Conservation (phyloP, 2,797 vertebrate species). For the Serranus cabrilla region DNA sequence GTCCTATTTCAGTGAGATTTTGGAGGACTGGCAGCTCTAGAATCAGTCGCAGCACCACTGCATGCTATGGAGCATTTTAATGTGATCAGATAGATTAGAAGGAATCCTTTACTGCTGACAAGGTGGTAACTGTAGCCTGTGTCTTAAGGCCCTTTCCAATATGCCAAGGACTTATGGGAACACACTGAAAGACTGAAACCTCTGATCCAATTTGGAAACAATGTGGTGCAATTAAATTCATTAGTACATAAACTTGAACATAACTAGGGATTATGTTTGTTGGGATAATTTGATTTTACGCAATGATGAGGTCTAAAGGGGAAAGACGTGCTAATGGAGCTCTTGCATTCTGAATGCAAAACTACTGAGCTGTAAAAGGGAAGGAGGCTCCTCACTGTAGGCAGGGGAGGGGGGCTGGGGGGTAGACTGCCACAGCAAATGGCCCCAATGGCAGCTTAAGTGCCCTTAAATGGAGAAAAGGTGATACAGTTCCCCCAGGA, state of each 20-base stretch:
- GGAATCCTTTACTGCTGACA: constrained; percentile 79
- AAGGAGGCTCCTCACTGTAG: not conserved
- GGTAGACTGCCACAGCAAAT: too few species aligned
- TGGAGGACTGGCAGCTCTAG: constrained; percentile 32
- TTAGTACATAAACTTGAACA: constrained; percentile 43
- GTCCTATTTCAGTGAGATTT: not conserved
- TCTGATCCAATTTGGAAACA: constrained; percentile 54
- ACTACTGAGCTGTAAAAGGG: constrained; percentile 1
- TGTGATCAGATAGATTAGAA: constrained; percentile 72
- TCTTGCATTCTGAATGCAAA: constrained; percentile 11
- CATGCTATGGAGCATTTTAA: constrained; percentile 64
- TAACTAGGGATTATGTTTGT: constrained; percentile 38
- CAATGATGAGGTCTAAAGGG: constrained; percentile 32
- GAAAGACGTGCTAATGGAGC: not conserved
- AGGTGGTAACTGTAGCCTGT: constrained; percentile 59
- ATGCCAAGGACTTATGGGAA: constrained; percentile 49
- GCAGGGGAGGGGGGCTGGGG: too few species aligned
- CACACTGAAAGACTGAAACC: constrained; percentile 36
- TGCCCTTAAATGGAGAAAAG: too few species aligned
- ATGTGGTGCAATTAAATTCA: constrained; percentile 37
- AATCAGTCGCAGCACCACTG: constrained; percentile 1
- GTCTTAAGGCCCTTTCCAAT: constrained; percentile 48
- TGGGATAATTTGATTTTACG: constrained; percentile 33
- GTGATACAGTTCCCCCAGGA: too few species aligned
- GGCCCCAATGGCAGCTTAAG: too few species aligned